These are phyloP conservation scores for Fabriciana adippe DNA, from an alignment of 2,888 invertebrate species.

Conservation along the genomic window DNA sequence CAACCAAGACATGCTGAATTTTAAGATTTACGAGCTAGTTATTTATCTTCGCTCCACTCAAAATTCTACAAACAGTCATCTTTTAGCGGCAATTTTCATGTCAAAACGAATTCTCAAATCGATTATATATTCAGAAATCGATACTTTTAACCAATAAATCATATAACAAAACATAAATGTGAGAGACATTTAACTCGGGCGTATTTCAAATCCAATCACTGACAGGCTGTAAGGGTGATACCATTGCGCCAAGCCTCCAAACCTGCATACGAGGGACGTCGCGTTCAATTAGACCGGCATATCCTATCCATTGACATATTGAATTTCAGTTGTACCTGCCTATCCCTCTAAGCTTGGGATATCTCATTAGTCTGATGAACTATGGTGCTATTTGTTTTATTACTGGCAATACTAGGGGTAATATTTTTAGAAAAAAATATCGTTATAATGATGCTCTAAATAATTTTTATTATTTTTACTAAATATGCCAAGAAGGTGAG, in stretches of 20 bases:
- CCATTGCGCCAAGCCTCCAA: slow-evolving; percentile 3
- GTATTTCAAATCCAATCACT: neutral
- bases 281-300: slow-evolving; percentile 42
- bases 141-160: no score
- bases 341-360: slow-evolving; percentile 11
- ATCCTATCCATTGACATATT: slow-evolving; percentile 41
- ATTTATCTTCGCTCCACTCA: no score
- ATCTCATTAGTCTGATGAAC: slow-evolving; percentile 33
- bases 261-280: slow-evolving; percentile 21
- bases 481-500: no score
- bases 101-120: no score
- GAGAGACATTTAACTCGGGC: neutral
- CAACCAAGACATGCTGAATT: no score
- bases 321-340: slow-evolving; percentile 39
- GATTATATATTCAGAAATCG: no score
- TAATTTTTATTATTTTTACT: no score
- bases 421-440: neutral
- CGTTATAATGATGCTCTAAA: no score
- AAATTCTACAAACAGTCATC: no score
- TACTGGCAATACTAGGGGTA: neutral
- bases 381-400: slow-evolving; percentile 1
- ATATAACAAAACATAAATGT: no score
- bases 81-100: no score
- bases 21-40: no score
- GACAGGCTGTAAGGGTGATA: slow-evolving; percentile 9